phyloP scores from a whole-genome alignment of 1,140 invertebrate genomes.

The Micrasema minimum region DNA sequence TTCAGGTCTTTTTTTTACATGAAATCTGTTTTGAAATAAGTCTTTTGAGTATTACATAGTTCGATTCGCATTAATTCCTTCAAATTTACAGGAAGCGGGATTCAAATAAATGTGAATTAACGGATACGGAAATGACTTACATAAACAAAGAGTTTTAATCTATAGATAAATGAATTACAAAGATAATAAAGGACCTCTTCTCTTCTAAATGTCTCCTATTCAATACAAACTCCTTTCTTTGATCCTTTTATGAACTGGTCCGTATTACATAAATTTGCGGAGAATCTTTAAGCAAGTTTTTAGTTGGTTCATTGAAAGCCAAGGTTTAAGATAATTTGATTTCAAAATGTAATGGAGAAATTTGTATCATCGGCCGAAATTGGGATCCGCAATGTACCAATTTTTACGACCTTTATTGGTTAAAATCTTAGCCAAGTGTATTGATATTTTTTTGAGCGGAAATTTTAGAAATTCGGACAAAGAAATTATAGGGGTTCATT shows the following conservation, averaged over 20 bases:
- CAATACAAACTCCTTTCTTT: constrained; percentile 13
- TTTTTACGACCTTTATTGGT: constrained; percentile 13
- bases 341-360: constrained; percentile 26
- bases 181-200: no score
- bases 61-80: no score
- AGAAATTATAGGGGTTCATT: no score
- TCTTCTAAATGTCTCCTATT: background rate
- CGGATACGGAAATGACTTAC: no score
- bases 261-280: constrained; percentile 1
- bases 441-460: constrained; percentile 20
- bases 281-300: constrained; percentile 7
- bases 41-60: no score
- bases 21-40: no score
- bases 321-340: constrained; percentile 26
- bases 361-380: constrained; percentile 21
- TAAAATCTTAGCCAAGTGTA: background rate
- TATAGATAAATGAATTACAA: no score
- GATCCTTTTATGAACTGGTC: constrained; percentile 20
- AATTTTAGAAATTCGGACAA: background rate
- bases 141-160: no score
- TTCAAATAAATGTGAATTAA: no score
- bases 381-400: constrained; percentile 17
- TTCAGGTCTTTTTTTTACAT: no score
- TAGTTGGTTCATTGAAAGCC: constrained; percentile 22
- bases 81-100: no score